Conservation (phyloP, 2,888 invertebrate species). For the Yponomeuta cagnagella region DNA sequence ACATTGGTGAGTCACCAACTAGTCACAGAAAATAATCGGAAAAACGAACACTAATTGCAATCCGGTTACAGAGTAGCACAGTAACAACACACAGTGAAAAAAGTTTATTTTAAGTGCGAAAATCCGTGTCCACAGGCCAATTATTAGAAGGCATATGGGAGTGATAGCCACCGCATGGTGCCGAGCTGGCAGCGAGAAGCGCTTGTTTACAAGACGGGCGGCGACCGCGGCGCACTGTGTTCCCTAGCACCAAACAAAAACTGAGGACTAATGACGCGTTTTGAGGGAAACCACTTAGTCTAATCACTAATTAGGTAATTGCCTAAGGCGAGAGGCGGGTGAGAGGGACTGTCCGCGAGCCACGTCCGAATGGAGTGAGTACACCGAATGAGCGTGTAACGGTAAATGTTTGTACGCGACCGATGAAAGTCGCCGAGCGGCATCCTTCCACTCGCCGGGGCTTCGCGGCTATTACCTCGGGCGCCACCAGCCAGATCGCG, state of each 20-base stretch:
- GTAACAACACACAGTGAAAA: constrained; percentile 28
- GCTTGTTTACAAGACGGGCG: constrained; percentile 50
- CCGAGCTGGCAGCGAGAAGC: constrained; percentile 58
- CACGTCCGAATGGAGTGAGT: constrained; percentile 51
- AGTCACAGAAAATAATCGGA: constrained; percentile 30
- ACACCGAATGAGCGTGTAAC: constrained; percentile 67
- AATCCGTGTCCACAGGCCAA: constrained; percentile 27
- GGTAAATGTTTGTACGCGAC: constrained; percentile 66
- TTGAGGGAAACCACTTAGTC: constrained; percentile 41
- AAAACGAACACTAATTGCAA: constrained; percentile 29
- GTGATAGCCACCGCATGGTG: constrained; percentile 56
- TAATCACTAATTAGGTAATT: constrained; percentile 44
- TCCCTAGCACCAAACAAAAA: constrained; percentile 29
- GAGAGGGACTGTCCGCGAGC: constrained; percentile 44
- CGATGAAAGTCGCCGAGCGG: constrained; percentile 67
- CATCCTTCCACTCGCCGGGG: constrained; percentile 39
- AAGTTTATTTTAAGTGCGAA: constrained; percentile 24
- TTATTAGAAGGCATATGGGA: constrained; percentile 57
- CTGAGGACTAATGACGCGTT: constrained; percentile 31
- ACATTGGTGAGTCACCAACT: constrained; percentile 40
- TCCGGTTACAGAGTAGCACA: neutral
- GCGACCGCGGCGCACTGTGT: constrained; percentile 30
- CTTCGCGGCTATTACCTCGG: constrained; percentile 56
- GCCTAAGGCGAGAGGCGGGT: constrained; percentile 34
- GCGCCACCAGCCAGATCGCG: constrained; percentile 44